A percentile compares a stretch with the other conserved stretches of the same genome.
Evolutionary conservation across 1,140 invertebrate genomes (phyloP).

Genomic region (Drosophila setifemur): DNA sequence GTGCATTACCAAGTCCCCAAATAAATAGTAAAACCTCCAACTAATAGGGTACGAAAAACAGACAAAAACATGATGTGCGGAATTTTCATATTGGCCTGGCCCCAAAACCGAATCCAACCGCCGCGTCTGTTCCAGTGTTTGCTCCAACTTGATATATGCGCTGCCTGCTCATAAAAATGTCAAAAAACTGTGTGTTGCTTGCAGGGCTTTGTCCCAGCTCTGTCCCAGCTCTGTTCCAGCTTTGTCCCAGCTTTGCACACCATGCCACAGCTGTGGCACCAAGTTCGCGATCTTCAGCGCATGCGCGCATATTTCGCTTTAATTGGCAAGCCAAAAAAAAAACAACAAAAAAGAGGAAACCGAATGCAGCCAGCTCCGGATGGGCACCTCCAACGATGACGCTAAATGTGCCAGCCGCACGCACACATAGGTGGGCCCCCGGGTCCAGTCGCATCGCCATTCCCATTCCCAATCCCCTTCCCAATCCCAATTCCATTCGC

Average conservation of each 20-base stretch:
- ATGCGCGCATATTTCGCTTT: slow-evolving; percentile 79
- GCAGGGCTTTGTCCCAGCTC: slow-evolving; percentile 61
- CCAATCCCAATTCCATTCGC: neutral
- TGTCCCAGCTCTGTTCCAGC: slow-evolving; percentile 32
- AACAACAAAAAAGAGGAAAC: neutral
- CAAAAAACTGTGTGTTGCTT: slow-evolving; percentile 70
- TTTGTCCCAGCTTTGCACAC: slow-evolving; percentile 48
- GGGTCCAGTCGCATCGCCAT: neutral
- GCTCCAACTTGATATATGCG: slow-evolving; percentile 81
- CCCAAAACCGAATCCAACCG: slow-evolving; percentile 23
- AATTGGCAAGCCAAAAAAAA: slow-evolving; percentile 66
- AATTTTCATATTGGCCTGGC: slow-evolving; percentile 52
- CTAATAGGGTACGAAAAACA: slow-evolving; percentile 2
- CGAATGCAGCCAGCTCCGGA: slow-evolving; percentile 8
- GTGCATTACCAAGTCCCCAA: too few relatives aligned
- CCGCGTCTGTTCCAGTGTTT: slow-evolving; percentile 38
- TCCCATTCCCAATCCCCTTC: neutral
- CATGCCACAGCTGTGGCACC: slow-evolving; percentile 29
- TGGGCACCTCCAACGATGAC: slow-evolving; percentile 76
- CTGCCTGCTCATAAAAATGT: slow-evolving; percentile 82
- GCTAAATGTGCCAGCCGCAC: slow-evolving; percentile 73
- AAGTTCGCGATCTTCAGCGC: slow-evolving; percentile 43
- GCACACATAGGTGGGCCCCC: slow-evolving; percentile 70
- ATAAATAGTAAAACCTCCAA: neutral
- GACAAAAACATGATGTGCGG: slow-evolving; percentile 53